These are phyloP conservation scores for Vulpes ferrilata DNA, from an alignment of 2,113 vertebrate genomes.

Conservation along the genomic window DNA sequence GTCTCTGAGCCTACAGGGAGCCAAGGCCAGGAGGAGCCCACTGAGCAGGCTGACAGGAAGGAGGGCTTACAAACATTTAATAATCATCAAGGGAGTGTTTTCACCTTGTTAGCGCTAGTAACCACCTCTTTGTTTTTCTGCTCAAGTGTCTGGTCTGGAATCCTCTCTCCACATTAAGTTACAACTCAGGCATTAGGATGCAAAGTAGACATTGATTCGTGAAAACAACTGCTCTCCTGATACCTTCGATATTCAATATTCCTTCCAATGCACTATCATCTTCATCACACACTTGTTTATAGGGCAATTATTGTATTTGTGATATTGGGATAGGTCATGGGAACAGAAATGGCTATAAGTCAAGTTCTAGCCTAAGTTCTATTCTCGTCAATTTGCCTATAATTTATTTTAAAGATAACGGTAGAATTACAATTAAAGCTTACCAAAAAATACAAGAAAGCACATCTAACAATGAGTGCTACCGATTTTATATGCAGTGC, in stretches of 20 bases:
- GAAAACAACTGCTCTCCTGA: not conserved
- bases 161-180: not conserved
- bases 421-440: conserved; percentile 44
- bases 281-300: not conserved
- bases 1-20: not conserved
- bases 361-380: conserved; percentile 13
- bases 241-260: not conserved
- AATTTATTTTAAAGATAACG: conserved; percentile 34
- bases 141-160: not conserved
- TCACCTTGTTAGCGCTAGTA: not conserved
- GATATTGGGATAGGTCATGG: not conserved
- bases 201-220: not conserved
- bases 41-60: not conserved
- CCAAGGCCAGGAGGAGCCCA: not conserved
- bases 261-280: not conserved
- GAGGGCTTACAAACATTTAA: not conserved
- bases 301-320: not conserved
- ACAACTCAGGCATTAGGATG: not conserved
- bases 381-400: not conserved
- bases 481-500: not conserved
- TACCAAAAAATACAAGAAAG: not conserved
- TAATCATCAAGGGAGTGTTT: not conserved
- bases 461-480: not conserved
- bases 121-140: not conserved
- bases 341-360: not conserved